Evolutionary conservation across 2,888 invertebrate genomes (phyloP).

Genomic region (Mechanitis messenoides): DNA sequence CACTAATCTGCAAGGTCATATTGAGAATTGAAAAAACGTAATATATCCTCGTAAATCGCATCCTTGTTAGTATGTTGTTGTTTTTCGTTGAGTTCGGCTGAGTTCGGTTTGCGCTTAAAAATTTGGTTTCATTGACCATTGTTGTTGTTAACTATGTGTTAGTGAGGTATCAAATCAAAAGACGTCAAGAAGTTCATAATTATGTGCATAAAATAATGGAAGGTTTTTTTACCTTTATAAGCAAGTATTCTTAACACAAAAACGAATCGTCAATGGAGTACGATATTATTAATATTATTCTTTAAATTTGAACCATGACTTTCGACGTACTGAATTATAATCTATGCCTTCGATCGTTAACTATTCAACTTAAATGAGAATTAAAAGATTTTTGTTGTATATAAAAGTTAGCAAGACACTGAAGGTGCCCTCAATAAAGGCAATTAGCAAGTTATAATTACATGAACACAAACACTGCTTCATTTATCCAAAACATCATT

Average conservation of each 20-base stretch:
- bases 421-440: background rate
- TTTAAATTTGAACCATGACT: no score
- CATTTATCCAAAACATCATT: background rate
- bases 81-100: background rate
- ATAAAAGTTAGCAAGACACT: background rate
- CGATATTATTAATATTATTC: no score
- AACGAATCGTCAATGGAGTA: no score
- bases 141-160: background rate
- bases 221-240: no score
- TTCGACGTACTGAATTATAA: no score
- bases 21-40: constrained; percentile 29
- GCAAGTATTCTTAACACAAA: no score
- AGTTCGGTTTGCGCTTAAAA: background rate
- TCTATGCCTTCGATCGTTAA: no score
- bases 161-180: no score
- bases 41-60: background rate
- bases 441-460: constrained; percentile 5
- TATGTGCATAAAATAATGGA: no score
- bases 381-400: no score
- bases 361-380: no score
- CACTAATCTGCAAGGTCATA: constrained; percentile 56
- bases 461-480: background rate
- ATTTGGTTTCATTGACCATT: background rate
- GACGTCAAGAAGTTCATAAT: no score
- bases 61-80: background rate